Evolutionary conservation across 2,888 invertebrate genomes (phyloP).

Genomic region (Nomada hirtipes): DNA sequence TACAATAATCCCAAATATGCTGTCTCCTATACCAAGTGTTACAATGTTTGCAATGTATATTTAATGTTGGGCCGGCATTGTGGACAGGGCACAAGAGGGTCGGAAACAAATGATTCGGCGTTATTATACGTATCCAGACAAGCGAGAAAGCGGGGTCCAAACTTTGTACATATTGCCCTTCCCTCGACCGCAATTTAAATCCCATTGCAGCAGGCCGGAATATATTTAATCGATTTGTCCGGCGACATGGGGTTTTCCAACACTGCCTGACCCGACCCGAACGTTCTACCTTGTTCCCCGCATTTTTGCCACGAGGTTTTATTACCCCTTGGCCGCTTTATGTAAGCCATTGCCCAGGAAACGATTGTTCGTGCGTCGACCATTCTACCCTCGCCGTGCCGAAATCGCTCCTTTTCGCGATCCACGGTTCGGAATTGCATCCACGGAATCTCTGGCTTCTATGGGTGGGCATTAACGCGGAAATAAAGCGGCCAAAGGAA

Average conservation of each 20-base stretch:
- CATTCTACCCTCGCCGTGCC: not conserved
- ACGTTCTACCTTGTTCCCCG: not conserved
- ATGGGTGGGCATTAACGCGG: constrained; percentile 17
- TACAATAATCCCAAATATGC: too few species aligned
- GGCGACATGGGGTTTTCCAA: constrained; percentile 13
- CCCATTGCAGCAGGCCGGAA: not conserved
- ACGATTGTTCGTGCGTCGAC: constrained; percentile 11
- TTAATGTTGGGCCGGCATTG: too few species aligned
- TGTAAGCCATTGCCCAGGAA: not conserved
- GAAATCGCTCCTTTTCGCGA: constrained; percentile 25
- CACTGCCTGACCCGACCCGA: not conserved
- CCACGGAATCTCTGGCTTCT: constrained; percentile 8
- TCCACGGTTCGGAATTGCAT: constrained; percentile 12
- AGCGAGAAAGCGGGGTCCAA: not conserved
- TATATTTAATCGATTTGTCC: constrained; percentile 13
- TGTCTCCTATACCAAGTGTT: too few species aligned
- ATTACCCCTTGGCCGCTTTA: constrained; percentile 16
- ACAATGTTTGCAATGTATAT: too few species aligned
- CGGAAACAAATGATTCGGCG: not conserved
- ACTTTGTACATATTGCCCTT: not conserved
- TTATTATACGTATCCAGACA: not conserved
- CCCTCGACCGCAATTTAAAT: constrained; percentile 1
- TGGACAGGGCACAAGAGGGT: too few species aligned
- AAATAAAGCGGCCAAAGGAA: constrained; percentile 13
- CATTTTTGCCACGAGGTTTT: constrained; percentile 13